A percentile compares a stretch with the other conserved stretches of the same genome.
These are phyloP conservation scores for Atethmia centrago DNA, from an alignment of 2,888 invertebrate genomes.

Conservation along the genomic window DNA sequence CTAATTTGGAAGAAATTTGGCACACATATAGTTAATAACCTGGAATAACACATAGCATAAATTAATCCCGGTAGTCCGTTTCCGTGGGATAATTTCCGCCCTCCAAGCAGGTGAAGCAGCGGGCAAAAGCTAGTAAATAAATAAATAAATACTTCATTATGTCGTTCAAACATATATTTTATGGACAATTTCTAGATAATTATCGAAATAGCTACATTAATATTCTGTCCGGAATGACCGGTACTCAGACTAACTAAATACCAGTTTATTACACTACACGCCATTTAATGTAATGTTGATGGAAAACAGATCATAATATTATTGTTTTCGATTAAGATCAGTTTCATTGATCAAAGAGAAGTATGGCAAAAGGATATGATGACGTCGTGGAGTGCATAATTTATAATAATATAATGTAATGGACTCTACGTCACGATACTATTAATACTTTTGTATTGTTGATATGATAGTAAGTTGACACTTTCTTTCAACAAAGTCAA, in stretches of 20 bases:
- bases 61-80: no score
- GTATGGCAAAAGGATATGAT: background rate
- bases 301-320: slow-evolving; percentile 19
- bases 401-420: slow-evolving; percentile 10
- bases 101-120: no score
- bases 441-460: background rate
- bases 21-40: no score
- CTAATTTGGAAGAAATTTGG: no score
- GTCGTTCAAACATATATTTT: background rate
- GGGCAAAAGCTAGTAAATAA: no score
- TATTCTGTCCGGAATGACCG: background rate
- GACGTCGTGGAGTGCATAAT: background rate
- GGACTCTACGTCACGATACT: background rate
- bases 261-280: slow-evolving; percentile 2
- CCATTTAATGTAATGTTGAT: slow-evolving; percentile 18
- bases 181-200: background rate
- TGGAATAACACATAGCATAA: no score
- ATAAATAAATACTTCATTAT: no score
- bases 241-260: slow-evolving; percentile 17
- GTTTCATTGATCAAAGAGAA: slow-evolving; percentile 9
- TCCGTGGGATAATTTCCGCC: no score
- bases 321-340: background rate
- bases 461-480: background rate
- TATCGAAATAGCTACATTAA: background rate
- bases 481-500: background rate